A percentile compares a stretch with the other conserved stretches of the same genome.
Evolutionary conservation across 2,797 vertebrate genomes (phyloP).

Genomic region (Diglossa cyanea): DNA sequence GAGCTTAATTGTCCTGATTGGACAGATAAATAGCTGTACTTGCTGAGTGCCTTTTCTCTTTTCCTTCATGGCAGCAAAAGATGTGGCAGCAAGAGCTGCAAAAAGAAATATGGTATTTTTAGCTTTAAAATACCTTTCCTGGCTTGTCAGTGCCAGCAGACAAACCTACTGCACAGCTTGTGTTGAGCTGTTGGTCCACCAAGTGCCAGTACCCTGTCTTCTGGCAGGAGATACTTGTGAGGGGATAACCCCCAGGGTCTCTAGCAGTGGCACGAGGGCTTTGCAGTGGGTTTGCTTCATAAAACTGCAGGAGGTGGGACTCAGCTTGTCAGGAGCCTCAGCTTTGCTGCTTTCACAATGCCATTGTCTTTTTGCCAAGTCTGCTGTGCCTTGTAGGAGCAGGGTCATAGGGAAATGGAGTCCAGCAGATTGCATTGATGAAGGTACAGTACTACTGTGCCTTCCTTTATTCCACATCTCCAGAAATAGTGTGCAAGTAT

Average conservation of each 20-base stretch:
- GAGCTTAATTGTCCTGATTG: neutral
- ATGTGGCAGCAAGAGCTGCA: neutral
- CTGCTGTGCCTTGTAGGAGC: neutral
- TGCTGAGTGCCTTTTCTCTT: neutral
- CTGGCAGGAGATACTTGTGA: neutral
- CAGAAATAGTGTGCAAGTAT: neutral
- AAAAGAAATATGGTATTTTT: neutral
- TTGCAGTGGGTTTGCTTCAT: neutral
- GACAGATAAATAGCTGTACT: neutral
- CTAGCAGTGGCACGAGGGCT: neutral
- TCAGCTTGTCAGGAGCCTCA: neutral
- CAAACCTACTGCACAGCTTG: neutral
- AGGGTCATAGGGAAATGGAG: neutral
- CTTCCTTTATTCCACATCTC: neutral
- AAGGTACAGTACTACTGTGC: neutral
- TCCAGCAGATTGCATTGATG: neutral
- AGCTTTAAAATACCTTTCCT: neutral
- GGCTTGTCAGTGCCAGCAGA: neutral
- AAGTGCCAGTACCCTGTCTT: neutral
- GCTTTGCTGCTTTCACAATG: neutral
- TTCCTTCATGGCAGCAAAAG: neutral
- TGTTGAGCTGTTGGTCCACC: neutral
- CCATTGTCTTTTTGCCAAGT: neutral
- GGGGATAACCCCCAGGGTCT: neutral
- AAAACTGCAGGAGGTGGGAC: neutral